These are phyloP conservation scores for Streptopelia turtur DNA, from an alignment of 2,797 vertebrate genomes.

Conservation along the genomic window DNA sequence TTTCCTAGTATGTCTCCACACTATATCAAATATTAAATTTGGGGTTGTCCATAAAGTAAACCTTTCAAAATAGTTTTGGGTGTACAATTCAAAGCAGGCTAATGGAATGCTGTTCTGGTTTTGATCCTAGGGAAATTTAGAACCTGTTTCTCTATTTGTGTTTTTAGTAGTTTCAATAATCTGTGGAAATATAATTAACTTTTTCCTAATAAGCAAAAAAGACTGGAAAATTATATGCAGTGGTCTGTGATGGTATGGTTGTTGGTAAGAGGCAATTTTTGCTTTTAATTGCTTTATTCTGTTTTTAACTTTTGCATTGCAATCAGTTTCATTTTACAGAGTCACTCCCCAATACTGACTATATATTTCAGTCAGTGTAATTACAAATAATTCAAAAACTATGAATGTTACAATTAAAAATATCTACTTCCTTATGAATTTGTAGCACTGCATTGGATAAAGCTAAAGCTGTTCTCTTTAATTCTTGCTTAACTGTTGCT, in stretches of 20 bases:
- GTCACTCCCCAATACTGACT: background rate
- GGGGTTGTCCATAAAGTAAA: background rate
- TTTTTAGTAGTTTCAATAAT: background rate
- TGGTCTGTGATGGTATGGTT: background rate
- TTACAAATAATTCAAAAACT: background rate
- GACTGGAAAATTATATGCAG: background rate
- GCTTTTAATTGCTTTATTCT: background rate
- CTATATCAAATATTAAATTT: background rate
- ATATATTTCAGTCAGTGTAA: background rate
- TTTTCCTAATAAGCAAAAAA: background rate
- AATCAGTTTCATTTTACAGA: background rate
- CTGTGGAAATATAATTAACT: background rate
- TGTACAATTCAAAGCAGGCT: background rate
- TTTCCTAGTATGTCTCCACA: accelerated
- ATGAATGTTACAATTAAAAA: background rate
- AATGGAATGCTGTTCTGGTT: background rate
- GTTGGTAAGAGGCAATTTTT: background rate
- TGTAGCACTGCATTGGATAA: background rate
- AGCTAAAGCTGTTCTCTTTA: background rate
- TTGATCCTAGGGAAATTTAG: background rate
- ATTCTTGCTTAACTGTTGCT: background rate
- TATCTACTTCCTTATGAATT: background rate
- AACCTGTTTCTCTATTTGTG: background rate
- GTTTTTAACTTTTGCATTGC: background rate
- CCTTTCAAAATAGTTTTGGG: background rate